Evolutionary conservation across 2,113 vertebrate genomes (phyloP), one percentile per base, ranked within the genome.

Genomic region (Rhinichthys klamathensis): DNA sequence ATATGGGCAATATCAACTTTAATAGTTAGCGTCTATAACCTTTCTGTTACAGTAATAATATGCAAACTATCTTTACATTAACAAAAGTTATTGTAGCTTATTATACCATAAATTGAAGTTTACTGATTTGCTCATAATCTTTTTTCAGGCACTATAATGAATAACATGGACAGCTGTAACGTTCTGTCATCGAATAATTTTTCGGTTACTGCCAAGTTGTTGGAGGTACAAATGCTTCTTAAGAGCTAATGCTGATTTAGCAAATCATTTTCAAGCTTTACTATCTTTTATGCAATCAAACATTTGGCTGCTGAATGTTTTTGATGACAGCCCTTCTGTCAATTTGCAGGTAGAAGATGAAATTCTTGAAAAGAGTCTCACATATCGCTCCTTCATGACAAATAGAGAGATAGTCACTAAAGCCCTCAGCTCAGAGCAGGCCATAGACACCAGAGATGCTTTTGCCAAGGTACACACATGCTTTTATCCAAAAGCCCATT

Each of bases 1-100:
- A 99, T 89, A 90, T 99, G 84, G 98, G 98, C 2, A 99, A 99
- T 0, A 58, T 98, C n/a, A 89, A 90, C 18, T 98, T 99, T 1
- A 88, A 95, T 93, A 96, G 98, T 98, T 67, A 80, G 87, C 21
- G 7, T 70, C 23, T 18, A 32, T 72, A 21, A 21, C 12, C 2
- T 51, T 69, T 27, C 46, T 10, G 7, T 27, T 21, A 54, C 74
- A 80, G 23, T 44, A 80, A 44, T 77, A 27, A 10, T n/a, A 25
- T 85, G 27, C 8, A 60, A 65, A 63, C n/a, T 74, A 16, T 18
- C 23, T 49, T 73, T 44, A 30, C 58, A 67, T 25, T 7, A 69
- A 84, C 32, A 49, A 46, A 49, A 58, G 13, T 38, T 30, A 51
- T 60, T 87, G 11, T 6, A 27, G 13, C n/a, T 16, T 35, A 3